These are phyloP conservation scores for Drosophila monieri DNA, from an alignment of 2,888 invertebrate species.

Conservation along the genomic window DNA sequence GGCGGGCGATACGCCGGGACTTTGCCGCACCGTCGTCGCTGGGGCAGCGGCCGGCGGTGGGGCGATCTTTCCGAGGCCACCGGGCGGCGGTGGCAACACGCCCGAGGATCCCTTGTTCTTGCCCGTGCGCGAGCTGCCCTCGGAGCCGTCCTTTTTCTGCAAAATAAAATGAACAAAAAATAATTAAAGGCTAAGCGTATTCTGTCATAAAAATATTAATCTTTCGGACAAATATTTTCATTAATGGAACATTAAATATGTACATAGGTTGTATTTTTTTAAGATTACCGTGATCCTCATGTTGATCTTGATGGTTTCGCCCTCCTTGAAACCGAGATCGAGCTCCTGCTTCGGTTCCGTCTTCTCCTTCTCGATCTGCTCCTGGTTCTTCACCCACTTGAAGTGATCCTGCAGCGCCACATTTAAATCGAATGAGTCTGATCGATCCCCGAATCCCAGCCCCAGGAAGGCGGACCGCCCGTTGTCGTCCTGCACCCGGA, in stretches of 20 bases:
- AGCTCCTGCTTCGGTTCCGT: conserved; percentile 91
- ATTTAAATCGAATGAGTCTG: conserved; percentile 99
- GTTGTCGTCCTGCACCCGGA: conserved; percentile 96
- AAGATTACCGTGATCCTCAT: conserved; percentile 98
- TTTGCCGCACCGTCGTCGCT: conserved; percentile 78
- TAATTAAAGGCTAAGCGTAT: neutral
- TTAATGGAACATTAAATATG: too few relatives aligned
- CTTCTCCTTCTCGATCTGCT: conserved; percentile 92
- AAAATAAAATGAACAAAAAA: neutral
- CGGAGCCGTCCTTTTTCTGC: conserved; percentile 95
- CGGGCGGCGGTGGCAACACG: conserved; percentile 94
- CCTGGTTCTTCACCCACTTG: conserved; percentile 94
- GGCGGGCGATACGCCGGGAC: conserved; percentile 88
- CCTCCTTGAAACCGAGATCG: conserved; percentile 99
- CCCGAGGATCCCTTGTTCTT: conserved; percentile 87
- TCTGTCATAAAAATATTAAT: neutral
- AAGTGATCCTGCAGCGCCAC: conserved; percentile 99
- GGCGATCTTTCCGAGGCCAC: conserved; percentile 87
- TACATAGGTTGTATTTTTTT: too few relatives aligned
- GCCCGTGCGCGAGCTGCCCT: conserved; percentile 87
- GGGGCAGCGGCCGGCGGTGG: conserved; percentile 89
- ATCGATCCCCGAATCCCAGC: conserved; percentile 97
- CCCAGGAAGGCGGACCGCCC: conserved; percentile 97
- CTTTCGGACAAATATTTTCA: too few relatives aligned
- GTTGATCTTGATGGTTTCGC: conserved; percentile 99